Percentiles rank a stretch among this genome's conserved stretches.
Conservation (phyloP, 2,113 vertebrate species). For the Phylloscopus trochiloides region DNA sequence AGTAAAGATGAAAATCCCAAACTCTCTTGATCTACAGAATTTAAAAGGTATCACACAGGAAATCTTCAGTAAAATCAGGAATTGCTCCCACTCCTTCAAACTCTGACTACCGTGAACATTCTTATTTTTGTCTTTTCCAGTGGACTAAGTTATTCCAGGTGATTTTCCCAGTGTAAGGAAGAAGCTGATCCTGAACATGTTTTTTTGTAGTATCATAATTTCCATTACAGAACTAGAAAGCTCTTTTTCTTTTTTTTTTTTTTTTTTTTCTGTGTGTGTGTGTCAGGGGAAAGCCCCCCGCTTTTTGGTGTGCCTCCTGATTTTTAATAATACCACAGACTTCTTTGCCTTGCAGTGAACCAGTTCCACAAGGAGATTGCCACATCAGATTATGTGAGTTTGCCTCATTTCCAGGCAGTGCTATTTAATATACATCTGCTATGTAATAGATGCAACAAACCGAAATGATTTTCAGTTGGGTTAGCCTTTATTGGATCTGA, state of each 20-base stretch:
- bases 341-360: slow-evolving; percentile 57
- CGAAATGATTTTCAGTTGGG: slow-evolving; percentile 65
- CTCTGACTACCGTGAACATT: not conserved
- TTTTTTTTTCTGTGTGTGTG: not conserved
- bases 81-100: not conserved
- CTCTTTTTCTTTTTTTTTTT: not conserved
- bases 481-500: slow-evolving; percentile 74
- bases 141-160: not conserved
- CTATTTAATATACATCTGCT: slow-evolving; percentile 66
- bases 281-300: not conserved
- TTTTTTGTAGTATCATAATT: not conserved
- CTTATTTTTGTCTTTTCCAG: not conserved
- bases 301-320: not conserved
- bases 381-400: slow-evolving; percentile 45
- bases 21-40: not conserved
- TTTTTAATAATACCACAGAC: slow-evolving; percentile 3
- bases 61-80: not conserved
- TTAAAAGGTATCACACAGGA: not conserved
- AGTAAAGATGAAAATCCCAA: not conserved
- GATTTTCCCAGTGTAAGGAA: not conserved
- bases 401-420: slow-evolving; percentile 53
- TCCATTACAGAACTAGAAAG: not conserved
- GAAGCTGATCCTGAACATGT: not conserved
- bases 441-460: slow-evolving; percentile 60
- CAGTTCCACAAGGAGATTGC: slow-evolving; percentile 51